Evolutionary conservation across 2,797 vertebrate species (phyloP), one percentile per base, ranked within the genome.

Genomic region (Philypnodon macrostomus): DNA sequence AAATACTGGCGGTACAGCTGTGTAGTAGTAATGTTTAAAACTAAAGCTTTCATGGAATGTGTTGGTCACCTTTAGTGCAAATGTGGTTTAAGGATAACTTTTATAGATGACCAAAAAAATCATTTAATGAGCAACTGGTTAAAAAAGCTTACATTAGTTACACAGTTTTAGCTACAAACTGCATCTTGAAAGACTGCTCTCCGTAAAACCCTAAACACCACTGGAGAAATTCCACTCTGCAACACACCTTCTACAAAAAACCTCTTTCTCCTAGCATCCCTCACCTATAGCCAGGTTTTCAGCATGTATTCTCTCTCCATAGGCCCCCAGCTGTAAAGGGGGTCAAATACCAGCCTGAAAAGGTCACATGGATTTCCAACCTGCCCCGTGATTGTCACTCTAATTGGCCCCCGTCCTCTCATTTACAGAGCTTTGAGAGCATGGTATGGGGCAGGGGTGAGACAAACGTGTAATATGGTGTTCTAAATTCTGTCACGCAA

Each of bases 331-430:
- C 63, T 67, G 61, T 58, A 65, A 17, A 65, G 33, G 10, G 53
- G 77, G 68, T 80, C 74, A 78, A 83, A 84, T 73, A 79, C 79
- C 79, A 79, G 40, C 50, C 55, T 58, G 21, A 31, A 46, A 36
- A 74, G 73, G 76, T 76, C 63, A 62, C 21, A 45, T 59, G 46
- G 70, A 79, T 85, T 79, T 70, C 59, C 64, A 77, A 78, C 67
- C 74, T 79, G 61, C 67, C 61, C 32, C 60, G 55, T 63, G 62
- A 63, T 77, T 73, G 40, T 52, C 34, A 57, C 67, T 74, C 73
- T 85, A 84, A 84, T 85, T 83, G 70, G 68, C 68, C 40, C 52
- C 72, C 53, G 63, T 75, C 77, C 66, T 77, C 63, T 81, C 57
- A 66, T 82, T 80, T 77, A 67, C 71, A 61, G 40, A 44, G 61